Percentiles rank a stretch among this genome's conserved stretches.
phyloP scores from a whole-genome alignment of 2,113 vertebrate species.

The Ascaphus truei region DNA sequence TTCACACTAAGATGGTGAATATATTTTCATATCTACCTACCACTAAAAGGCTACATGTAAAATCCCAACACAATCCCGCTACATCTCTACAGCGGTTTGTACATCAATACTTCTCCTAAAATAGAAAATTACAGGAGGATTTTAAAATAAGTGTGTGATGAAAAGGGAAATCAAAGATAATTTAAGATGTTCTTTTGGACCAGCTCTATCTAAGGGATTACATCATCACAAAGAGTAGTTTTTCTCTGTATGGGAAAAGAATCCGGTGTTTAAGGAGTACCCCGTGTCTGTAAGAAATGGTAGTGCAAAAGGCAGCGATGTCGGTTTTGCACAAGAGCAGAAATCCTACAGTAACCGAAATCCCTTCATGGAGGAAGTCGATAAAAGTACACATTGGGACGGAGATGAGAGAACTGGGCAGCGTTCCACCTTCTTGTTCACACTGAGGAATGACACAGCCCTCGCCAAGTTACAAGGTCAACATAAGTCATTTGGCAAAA shows the following conservation, averaged over 20 bases:
- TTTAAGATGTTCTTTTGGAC: too few relatives aligned
- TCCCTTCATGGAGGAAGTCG: neutral
- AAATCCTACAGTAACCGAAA: neutral
- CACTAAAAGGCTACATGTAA: too few relatives aligned
- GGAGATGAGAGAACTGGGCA: neutral
- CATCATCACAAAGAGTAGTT: too few relatives aligned
- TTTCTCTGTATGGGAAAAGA: too few relatives aligned
- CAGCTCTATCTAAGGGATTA: too few relatives aligned
- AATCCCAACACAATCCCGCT: too few relatives aligned
- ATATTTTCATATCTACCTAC: too few relatives aligned
- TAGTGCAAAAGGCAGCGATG: too few relatives aligned
- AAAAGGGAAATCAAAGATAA: neutral
- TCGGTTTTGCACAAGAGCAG: too few relatives aligned
- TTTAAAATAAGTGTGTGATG: neutral
- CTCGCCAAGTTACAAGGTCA: neutral
- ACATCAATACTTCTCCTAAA: neutral
- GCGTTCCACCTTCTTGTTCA: neutral
- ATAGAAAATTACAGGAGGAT: neutral
- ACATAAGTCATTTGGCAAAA: neutral
- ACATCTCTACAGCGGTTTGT: neutral
- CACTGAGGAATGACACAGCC: neutral
- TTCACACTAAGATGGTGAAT: too few relatives aligned
- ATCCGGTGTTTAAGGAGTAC: too few relatives aligned
- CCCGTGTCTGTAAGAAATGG: too few relatives aligned
- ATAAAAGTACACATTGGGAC: neutral